Conservation (phyloP, 2,113 vertebrate genomes). For the Strix uralensis region DNA sequence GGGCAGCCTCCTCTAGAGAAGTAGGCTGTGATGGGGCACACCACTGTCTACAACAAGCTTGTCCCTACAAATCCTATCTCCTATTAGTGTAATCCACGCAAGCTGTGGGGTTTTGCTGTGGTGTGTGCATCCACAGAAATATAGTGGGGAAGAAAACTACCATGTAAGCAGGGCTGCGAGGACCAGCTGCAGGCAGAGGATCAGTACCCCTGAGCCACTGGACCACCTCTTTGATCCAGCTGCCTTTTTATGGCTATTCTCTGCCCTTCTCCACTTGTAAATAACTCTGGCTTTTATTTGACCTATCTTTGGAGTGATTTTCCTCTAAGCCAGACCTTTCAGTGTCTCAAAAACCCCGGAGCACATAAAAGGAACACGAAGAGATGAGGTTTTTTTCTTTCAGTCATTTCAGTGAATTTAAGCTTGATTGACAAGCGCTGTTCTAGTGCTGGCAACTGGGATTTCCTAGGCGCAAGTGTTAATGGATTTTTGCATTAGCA, state of each 20-base stretch:
- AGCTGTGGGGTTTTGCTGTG: background rate
- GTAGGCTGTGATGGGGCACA: accelerated
- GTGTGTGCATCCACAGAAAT: background rate
- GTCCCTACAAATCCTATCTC: background rate
- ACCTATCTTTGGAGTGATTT: background rate
- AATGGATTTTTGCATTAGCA: conserved; percentile 2
- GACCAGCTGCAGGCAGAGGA: background rate
- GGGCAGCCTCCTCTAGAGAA: background rate
- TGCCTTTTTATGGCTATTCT: background rate
- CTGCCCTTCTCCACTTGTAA: background rate
- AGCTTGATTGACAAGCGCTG: conserved; percentile 3
- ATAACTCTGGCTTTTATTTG: conserved; percentile 31
- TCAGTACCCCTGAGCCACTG: background rate
- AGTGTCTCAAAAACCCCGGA: background rate
- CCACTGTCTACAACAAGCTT: accelerated
- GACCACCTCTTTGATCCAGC: background rate
- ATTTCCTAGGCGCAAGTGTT: background rate
- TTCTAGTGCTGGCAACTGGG: background rate
- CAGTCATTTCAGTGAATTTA: background rate
- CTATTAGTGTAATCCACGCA: accelerated
- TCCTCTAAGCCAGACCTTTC: conserved; percentile 5
- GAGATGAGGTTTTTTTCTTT: background rate
- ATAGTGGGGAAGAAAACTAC: background rate
- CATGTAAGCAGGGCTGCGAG: background rate
- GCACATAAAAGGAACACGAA: background rate